A percentile compares a stretch with the other conserved stretches of the same genome.
Evolutionary conservation across 2,888 invertebrate genomes (phyloP).

Genomic region (Cyrtodaria siliqua): DNA sequence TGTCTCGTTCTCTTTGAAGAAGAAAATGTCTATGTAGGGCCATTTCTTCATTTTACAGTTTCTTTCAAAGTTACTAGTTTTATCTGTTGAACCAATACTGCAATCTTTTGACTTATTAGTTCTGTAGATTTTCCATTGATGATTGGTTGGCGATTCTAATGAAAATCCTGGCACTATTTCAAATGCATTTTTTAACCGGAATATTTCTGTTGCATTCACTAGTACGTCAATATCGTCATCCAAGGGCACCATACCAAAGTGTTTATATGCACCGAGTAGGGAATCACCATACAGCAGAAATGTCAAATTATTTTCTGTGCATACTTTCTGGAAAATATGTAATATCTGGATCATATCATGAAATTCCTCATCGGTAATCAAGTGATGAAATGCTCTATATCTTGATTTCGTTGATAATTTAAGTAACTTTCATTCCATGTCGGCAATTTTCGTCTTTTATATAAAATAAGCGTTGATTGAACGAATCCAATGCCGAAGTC

Average conservation of each 20-base stretch:
- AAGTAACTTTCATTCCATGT: constrained; percentile 32
- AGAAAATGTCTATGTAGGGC: constrained; percentile 67
- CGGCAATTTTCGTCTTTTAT: constrained; percentile 13
- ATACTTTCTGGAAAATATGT: constrained; percentile 24
- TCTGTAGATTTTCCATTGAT: constrained; percentile 67
- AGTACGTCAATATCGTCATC: constrained; percentile 70
- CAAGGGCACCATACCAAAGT: constrained; percentile 68
- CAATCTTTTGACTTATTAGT: neutral
- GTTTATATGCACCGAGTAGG: constrained; percentile 62
- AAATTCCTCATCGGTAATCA: constrained; percentile 35
- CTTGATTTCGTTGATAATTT: constrained; percentile 12
- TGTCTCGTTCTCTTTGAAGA: constrained; percentile 61
- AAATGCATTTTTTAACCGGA: constrained; percentile 25
- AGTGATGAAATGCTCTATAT: constrained; percentile 44
- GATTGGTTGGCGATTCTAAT: constrained; percentile 27
- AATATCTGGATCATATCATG: constrained; percentile 28
- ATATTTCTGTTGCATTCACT: constrained; percentile 49
- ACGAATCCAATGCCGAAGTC: too few species aligned
- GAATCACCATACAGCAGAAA: constrained; percentile 68
- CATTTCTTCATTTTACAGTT: constrained; percentile 21
- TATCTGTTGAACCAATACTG: neutral
- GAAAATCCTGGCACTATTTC: constrained; percentile 23
- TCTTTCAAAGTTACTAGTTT: neutral
- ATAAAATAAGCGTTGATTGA: neutral
- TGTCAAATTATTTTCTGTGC: constrained; percentile 36